A percentile compares a stretch with the other conserved stretches of the same genome.
Evolutionary conservation across 1,140 invertebrate species (phyloP).

Genomic region (Pseudoatta argentina): DNA sequence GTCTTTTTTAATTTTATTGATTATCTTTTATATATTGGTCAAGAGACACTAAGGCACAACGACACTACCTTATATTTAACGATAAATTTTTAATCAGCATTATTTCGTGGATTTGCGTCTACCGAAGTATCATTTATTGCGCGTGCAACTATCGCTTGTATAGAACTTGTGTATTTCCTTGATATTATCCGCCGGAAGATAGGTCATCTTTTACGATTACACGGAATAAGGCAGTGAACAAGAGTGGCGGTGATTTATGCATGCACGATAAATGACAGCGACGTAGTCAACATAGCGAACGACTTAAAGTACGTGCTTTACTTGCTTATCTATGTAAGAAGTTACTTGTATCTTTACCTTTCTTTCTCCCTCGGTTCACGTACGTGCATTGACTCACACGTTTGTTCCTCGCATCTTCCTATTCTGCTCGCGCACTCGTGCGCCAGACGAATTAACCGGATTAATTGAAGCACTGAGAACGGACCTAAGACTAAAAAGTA

Average conservation of each 20-base stretch:
- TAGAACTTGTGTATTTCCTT: conserved; percentile 13
- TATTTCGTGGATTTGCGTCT: not conserved
- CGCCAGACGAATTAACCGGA: conserved; percentile 81
- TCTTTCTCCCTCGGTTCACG: conserved; percentile 12
- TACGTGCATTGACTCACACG: conserved; percentile 52
- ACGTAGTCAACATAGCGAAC: conserved; percentile 42
- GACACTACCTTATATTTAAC: not conserved
- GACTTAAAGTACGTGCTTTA: conserved; percentile 45
- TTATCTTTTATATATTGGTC: not conserved
- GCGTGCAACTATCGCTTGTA: conserved; percentile 13
- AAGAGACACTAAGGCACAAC: too few species aligned
- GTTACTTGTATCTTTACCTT: conserved; percentile 20
- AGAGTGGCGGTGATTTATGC: conserved; percentile 39
- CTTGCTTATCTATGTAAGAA: conserved; percentile 59
- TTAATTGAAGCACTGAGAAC: conserved; percentile 55
- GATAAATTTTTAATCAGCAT: not conserved
- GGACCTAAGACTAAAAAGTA: not conserved
- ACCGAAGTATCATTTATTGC: conserved; percentile 15
- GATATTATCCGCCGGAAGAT: conserved; percentile 55
- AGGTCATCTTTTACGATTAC: conserved; percentile 34
- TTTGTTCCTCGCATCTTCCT: conserved; percentile 36
- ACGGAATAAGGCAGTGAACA: conserved; percentile 20
- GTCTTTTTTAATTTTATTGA: not conserved
- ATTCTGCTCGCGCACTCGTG: conserved; percentile 44
- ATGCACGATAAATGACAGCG: conserved; percentile 45